phyloP scores from a whole-genome alignment of 2,113 vertebrate species.

The Lophochroa leadbeateri region DNA sequence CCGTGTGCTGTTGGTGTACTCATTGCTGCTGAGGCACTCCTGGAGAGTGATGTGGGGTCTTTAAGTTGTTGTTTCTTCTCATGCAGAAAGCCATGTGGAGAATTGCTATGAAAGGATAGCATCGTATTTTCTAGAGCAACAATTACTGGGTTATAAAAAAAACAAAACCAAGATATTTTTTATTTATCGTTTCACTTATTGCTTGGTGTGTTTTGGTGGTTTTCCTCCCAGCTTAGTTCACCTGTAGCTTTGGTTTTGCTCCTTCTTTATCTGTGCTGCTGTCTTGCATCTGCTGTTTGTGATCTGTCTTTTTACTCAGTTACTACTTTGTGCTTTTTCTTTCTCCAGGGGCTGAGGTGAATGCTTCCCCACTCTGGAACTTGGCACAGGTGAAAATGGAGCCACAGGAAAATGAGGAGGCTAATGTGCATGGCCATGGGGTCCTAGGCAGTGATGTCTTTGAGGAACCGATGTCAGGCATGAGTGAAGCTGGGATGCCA shows the following conservation, averaged over 20 bases:
- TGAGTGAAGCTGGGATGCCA: slow-evolving; percentile 92
- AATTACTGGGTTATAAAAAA: background rate
- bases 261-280: background rate
- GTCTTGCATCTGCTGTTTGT: background rate
- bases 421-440: slow-evolving; percentile 81
- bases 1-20: too few species aligned
- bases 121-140: background rate
- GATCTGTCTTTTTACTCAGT: background rate
- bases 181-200: background rate
- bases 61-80: background rate
- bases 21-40: background rate
- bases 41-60: background rate
- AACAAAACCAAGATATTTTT: background rate
- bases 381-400: slow-evolving; percentile 94
- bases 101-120: background rate
- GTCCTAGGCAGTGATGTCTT: slow-evolving; percentile 92
- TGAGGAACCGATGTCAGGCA: slow-evolving; percentile 97
- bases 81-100: background rate
- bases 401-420: slow-evolving; percentile 91
- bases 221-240: background rate
- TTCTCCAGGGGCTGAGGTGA: slow-evolving; percentile 82
- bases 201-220: background rate
- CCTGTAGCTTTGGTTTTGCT: background rate
- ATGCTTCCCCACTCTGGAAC: slow-evolving; percentile 92
- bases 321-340: background rate